Conservation (phyloP, 2,888 invertebrate species). For the Leptinotarsa peninsularis region DNA sequence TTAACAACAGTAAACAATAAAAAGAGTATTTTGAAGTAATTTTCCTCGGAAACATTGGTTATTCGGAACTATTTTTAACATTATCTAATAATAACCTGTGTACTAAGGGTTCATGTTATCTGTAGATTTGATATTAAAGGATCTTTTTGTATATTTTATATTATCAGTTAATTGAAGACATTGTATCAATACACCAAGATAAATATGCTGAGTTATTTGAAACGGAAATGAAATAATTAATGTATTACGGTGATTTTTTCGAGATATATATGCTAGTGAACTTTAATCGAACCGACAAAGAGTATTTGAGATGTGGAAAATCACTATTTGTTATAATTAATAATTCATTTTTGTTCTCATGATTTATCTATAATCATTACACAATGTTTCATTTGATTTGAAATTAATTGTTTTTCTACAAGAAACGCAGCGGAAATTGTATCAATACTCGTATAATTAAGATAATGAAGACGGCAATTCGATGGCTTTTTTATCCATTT, state of each 20-base stretch:
- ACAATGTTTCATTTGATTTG: constrained; percentile 19
- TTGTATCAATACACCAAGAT: constrained; percentile 11
- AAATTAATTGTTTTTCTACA: constrained; percentile 17
- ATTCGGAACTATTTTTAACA: no score
- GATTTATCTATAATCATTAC: not conserved
- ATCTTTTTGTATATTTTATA: not conserved
- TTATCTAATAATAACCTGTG: not conserved
- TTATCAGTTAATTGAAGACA: constrained; percentile 13
- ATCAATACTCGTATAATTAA: constrained; percentile 7
- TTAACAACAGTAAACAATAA: no score
- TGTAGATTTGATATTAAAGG: not conserved
- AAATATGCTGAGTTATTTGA: not conserved
- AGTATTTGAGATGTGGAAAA: constrained; percentile 14
- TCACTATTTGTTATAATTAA: constrained; percentile 19
- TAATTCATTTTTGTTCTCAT: constrained; percentile 9
- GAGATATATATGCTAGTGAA: constrained; percentile 21
- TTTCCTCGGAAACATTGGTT: no score
- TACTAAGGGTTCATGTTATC: not conserved
- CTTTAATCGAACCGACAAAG: constrained; percentile 24
- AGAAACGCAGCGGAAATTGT: constrained; percentile 15
- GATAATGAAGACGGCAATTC: not conserved
- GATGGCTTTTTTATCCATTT: not conserved
- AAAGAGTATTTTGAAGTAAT: no score
- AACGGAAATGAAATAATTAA: constrained; percentile 16
- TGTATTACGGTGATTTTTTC: not conserved